Conservation (phyloP, 2,113 vertebrate species). For the Australoheros scitulus region DNA sequence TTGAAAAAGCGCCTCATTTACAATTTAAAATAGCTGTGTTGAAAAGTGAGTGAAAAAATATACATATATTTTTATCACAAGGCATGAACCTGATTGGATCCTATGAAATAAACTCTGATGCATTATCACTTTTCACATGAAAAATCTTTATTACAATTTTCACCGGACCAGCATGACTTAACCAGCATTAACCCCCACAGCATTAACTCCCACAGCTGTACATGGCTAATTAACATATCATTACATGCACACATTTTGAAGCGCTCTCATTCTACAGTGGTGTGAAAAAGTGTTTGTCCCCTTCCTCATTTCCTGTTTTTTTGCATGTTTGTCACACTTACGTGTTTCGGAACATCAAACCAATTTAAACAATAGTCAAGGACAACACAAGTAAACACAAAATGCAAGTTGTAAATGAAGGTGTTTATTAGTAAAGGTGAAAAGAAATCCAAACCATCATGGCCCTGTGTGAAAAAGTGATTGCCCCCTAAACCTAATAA, state of each 20-base stretch:
- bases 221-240: not conserved
- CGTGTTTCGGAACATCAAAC: too few relatives aligned
- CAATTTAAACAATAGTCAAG: too few relatives aligned
- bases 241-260: not conserved
- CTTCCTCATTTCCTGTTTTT: too few relatives aligned
- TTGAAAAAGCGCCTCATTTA: not conserved
- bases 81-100: not conserved
- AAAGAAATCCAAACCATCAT: too few relatives aligned
- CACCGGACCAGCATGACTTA: not conserved
- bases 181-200: not conserved
- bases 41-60: not conserved
- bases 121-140: not conserved
- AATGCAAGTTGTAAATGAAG: too few relatives aligned
- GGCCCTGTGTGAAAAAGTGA: too few relatives aligned
- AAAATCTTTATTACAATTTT: not conserved
- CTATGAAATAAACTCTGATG: not conserved
- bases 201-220: not conserved
- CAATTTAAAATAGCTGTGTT: not conserved
- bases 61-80: not conserved
- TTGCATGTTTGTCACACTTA: too few relatives aligned
- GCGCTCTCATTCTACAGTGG: not conserved
- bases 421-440: too few relatives aligned
- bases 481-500: too few relatives aligned
- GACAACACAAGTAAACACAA: too few relatives aligned
- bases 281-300: too few relatives aligned